phyloP scores from a whole-genome alignment of 2,888 invertebrate genomes.

The Nemapogon koenigi region DNA sequence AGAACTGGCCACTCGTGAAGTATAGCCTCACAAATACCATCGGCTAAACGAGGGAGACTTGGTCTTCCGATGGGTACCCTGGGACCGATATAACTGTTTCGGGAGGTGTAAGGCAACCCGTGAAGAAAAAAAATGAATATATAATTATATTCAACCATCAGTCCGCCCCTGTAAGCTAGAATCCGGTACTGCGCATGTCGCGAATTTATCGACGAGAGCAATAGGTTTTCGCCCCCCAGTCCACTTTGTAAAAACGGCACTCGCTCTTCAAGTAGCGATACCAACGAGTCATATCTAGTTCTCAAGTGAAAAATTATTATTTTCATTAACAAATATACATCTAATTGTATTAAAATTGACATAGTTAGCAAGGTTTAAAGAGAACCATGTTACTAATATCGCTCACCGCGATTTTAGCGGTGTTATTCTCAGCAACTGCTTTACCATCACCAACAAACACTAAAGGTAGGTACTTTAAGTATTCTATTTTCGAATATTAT shows the following conservation, averaged over 20 bases:
- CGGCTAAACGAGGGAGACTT: too few relatives aligned
- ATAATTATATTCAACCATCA: too few relatives aligned
- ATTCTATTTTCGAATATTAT: slow-evolving; percentile 2
- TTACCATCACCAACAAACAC: slow-evolving; percentile 46
- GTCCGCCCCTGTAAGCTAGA: slow-evolving; percentile 2
- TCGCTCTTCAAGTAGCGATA: slow-evolving; percentile 38
- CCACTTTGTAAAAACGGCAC: slow-evolving; percentile 38
- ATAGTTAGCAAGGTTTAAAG: too few relatives aligned
- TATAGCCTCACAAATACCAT: too few relatives aligned
- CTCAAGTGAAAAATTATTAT: slow-evolving; percentile 9
- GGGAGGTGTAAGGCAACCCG: too few relatives aligned
- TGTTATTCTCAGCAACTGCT: slow-evolving; percentile 35
- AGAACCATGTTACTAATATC: slow-evolving; percentile 39
- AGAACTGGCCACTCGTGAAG: too few relatives aligned
- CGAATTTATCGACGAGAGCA: slow-evolving; percentile 55
- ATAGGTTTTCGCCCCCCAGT: slow-evolving; percentile 34
- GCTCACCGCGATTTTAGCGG: slow-evolving; percentile 53
- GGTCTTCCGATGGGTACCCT: too few relatives aligned
- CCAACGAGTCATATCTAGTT: slow-evolving; percentile 34
- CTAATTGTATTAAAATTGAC: slow-evolving; percentile 1
- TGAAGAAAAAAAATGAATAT: too few relatives aligned
- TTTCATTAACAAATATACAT: not conserved
- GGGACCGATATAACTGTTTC: too few relatives aligned
- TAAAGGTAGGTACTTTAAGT: slow-evolving; percentile 35
- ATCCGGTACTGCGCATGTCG: slow-evolving; percentile 52